phyloP scores from a whole-genome alignment of 2,113 vertebrate genomes.

The Spea multiplicata region DNA sequence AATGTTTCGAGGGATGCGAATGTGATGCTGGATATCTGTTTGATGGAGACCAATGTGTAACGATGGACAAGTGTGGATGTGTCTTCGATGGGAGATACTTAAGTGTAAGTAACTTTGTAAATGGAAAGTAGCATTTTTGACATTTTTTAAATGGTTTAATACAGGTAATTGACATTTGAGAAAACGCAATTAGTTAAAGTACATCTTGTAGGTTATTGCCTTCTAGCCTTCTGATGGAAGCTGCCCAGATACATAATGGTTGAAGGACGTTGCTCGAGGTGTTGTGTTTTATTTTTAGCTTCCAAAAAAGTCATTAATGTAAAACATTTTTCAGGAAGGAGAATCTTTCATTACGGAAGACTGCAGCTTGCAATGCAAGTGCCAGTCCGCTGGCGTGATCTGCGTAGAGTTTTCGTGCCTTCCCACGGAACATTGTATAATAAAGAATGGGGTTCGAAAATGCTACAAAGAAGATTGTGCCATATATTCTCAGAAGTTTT shows the following conservation, averaged over 20 bases:
- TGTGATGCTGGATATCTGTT: slow-evolving; percentile 61
- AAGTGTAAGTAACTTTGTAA: slow-evolving; percentile 51
- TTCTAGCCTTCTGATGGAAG: too few species aligned
- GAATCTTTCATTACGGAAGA: slow-evolving; percentile 8
- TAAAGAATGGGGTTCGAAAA: slow-evolving; percentile 41
- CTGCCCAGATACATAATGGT: too few species aligned
- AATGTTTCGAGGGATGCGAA: slow-evolving; percentile 67
- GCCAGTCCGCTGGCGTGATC: slow-evolving; percentile 33
- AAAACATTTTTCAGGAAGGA: slow-evolving; percentile 5
- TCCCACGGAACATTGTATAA: background rate
- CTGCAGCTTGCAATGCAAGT: slow-evolving; percentile 53
- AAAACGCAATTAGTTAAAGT: too few species aligned
- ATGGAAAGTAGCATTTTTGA: background rate
- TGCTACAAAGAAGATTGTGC: slow-evolving; percentile 52
- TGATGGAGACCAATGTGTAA: slow-evolving; percentile 60
- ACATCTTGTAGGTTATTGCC: too few species aligned
- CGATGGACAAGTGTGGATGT: slow-evolving; percentile 62
- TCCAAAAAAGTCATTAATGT: too few species aligned
- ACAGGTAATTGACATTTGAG: too few species aligned
- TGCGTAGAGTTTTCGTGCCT: slow-evolving; percentile 33
- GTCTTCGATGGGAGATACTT: slow-evolving; percentile 58
- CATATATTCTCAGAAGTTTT: slow-evolving; percentile 32
- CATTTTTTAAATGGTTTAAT: too few species aligned
- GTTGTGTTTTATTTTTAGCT: too few species aligned
- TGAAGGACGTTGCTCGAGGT: too few species aligned